phyloP scores from a whole-genome alignment of 2,113 vertebrate genomes.

The Rattus norvegicus region GRCr8 NC_086035.1:6479501-6480000 shows the following conservation, averaged over 20 bases:
- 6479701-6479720: slow-evolving; percentile 3
- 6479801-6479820: not conserved
- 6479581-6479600: not conserved
- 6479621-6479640: slow-evolving; percentile 19
- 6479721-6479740: not conserved
- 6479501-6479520: slow-evolving; percentile 89
- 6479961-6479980: not conserved
- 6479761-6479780: too few species aligned
- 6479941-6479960: not conserved
- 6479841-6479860: slow-evolving; percentile 46
- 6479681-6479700: slow-evolving; percentile 33
- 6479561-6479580: not conserved
- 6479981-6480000: not conserved
- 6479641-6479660: not conserved
- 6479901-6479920: too few species aligned
- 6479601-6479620: not conserved
- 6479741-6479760: not conserved
- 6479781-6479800: not conserved
- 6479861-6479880: not conserved
- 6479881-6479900: not conserved
- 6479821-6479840: slow-evolving; percentile 17
- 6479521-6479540: not conserved
- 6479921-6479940: not conserved
- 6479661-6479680: not conserved
- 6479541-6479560: slow-evolving; percentile 34